These are phyloP conservation scores for Hydriomena furcata DNA, from an alignment of 2,888 invertebrate species.

Conservation along the genomic window DNA sequence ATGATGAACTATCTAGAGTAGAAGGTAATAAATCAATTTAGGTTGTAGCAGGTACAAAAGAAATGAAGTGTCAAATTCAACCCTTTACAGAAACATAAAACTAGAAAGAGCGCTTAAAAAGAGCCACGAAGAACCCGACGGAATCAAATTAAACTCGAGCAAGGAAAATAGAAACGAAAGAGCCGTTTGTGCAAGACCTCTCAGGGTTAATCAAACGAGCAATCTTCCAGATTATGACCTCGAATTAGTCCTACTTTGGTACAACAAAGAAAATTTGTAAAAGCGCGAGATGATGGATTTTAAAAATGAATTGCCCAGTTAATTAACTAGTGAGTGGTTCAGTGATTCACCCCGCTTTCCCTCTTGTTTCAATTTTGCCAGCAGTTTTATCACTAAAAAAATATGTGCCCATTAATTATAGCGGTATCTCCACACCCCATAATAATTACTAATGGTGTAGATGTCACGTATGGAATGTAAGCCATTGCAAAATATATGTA, in stretches of 20 bases:
- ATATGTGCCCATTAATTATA: too few relatives aligned
- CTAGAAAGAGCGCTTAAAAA: not conserved
- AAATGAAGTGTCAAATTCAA: conserved; percentile 11
- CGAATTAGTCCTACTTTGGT: conserved; percentile 57
- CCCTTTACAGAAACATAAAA: not conserved
- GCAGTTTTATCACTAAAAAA: too few relatives aligned
- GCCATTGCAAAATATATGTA: too few relatives aligned
- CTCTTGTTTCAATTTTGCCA: too few relatives aligned
- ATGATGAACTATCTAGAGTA: too few relatives aligned
- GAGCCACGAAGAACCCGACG: conserved; percentile 10
- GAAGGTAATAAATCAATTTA: too few relatives aligned
- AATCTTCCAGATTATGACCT: conserved; percentile 55
- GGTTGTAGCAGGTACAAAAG: not conserved
- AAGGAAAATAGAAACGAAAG: conserved; percentile 31
- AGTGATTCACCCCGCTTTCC: too few relatives aligned
- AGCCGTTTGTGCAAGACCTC: conserved; percentile 37
- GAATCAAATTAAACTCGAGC: conserved; percentile 26
- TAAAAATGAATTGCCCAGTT: conserved; percentile 43
- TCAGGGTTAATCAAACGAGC: conserved; percentile 58
- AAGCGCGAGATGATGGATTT: conserved; percentile 40
- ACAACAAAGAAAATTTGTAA: conserved; percentile 55
- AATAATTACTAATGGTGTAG: too few relatives aligned
- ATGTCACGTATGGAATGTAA: too few relatives aligned
- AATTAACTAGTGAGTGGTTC: conserved; percentile 32
- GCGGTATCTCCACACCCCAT: too few relatives aligned